These are phyloP conservation scores for Neopipo cinnamomea DNA, from an alignment of 2,113 vertebrate species.

Conservation along the genomic window DNA sequence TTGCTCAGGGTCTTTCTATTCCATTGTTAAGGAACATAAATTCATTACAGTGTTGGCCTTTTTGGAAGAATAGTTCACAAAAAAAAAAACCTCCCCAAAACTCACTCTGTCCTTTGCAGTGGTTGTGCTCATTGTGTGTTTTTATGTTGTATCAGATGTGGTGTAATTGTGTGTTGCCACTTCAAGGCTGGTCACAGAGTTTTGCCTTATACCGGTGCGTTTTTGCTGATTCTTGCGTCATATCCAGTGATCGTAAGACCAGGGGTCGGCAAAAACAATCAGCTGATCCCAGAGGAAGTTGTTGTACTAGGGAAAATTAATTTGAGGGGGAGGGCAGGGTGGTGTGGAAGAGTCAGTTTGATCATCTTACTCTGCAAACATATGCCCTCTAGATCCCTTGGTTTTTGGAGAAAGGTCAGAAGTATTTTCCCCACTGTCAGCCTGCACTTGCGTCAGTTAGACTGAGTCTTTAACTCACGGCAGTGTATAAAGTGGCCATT, in stretches of 20 bases:
- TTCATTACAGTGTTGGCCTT: background rate
- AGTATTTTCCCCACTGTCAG: background rate
- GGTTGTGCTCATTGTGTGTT: background rate
- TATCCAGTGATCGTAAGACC: background rate
- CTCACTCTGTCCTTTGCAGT: background rate
- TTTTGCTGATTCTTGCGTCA: background rate
- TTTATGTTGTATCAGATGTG: background rate
- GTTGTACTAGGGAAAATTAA: background rate
- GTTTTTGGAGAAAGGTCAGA: background rate
- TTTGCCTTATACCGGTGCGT: rapidly evolving
- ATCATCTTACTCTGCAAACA: rapidly evolving
- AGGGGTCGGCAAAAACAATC: background rate
- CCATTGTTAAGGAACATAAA: background rate
- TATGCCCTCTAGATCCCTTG: background rate
- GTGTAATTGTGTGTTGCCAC: background rate
- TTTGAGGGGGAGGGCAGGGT: too few relatives aligned
- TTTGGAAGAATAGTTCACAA: background rate
- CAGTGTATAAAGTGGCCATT: rapidly evolving
- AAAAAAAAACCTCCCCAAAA: background rate
- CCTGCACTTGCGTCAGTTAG: background rate
- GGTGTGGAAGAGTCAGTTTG: rapidly evolving
- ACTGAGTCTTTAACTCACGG: background rate
- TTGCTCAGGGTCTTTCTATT: background rate
- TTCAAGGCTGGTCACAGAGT: background rate
- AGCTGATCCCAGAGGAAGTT: background rate